These are phyloP conservation scores for Geodia barretti DNA, from an alignment of 37 sponge, comb jelly and placozoan species.

Conservation along the genomic window DNA sequence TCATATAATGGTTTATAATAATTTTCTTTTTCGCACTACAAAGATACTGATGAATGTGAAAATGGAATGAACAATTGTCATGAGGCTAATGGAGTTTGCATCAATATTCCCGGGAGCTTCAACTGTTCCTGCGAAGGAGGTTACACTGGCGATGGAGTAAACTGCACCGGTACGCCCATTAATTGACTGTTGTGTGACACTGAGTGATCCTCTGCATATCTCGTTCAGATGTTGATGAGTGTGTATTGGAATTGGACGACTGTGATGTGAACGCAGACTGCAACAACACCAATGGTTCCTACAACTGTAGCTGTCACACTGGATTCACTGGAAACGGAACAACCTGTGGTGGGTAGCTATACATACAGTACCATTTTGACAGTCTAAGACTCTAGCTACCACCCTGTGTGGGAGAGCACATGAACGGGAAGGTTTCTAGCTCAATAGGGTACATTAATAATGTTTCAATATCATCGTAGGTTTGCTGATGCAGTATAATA, in stretches of 20 bases:
- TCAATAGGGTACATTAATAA: no score
- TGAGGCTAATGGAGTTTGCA: constrained; percentile 32
- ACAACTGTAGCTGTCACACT: constrained; percentile 25
- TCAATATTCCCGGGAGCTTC: constrained; percentile 43
- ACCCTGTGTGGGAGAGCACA: no score
- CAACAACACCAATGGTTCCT: constrained; percentile 39
- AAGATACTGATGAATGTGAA: constrained; percentile 75
- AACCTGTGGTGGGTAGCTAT: not conserved
- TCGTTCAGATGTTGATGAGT: constrained; percentile 33
- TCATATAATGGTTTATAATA: no score
- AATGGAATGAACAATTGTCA: constrained; percentile 20
- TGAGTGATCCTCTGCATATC: not conserved
- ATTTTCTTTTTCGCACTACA: not conserved
- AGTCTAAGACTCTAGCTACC: not conserved
- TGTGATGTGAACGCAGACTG: constrained; percentile 36
- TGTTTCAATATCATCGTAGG: no score
- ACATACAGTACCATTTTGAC: not conserved
- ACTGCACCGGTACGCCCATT: constrained; percentile 8
- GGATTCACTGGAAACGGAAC: constrained; percentile 32
- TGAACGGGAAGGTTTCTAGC: no score
- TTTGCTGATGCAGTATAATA: no score
- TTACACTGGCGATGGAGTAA: constrained; percentile 24
- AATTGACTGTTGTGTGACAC: not conserved
- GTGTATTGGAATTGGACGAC: not conserved
- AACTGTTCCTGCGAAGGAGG: constrained; percentile 53